phyloP scores from a whole-genome alignment of 1,140 invertebrate genomes.

The Leptinotarsa lineolata region DNA sequence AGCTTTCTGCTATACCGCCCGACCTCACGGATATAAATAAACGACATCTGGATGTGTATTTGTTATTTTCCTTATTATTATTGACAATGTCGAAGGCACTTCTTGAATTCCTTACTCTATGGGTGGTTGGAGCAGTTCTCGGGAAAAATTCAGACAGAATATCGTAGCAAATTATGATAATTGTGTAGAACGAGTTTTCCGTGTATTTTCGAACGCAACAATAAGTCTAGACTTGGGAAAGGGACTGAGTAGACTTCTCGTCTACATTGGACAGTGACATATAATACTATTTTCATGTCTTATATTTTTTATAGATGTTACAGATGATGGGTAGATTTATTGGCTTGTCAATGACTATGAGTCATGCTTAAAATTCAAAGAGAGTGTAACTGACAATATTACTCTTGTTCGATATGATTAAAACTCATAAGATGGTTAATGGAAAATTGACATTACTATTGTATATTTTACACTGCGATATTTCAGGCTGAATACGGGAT shows the following conservation, averaged over 20 bases:
- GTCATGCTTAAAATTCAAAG: no score
- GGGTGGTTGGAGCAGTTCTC: slow-evolving; percentile 5
- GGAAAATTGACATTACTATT: no score
- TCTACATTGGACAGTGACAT: not conserved
- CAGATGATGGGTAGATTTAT: no score
- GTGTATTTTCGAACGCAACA: not conserved
- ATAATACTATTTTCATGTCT: no score
- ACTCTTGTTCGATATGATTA: no score
- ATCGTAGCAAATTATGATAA: slow-evolving; percentile 15
- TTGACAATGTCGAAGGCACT: slow-evolving; percentile 16
- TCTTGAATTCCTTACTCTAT: slow-evolving; percentile 2
- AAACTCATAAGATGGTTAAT: no score
- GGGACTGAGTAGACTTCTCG: not conserved
- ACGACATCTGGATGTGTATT: slow-evolving; percentile 31
- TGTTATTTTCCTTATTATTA: slow-evolving; percentile 31
- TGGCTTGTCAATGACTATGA: no score
- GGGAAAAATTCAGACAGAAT: slow-evolving; percentile 7
- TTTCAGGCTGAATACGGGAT: no score
- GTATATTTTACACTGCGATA: no score
- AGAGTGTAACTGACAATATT: no score
- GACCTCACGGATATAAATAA: slow-evolving; percentile 35
- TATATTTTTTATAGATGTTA: no score
- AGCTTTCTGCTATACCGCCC: slow-evolving; percentile 14
- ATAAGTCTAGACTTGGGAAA: not conserved
- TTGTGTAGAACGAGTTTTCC: not conserved